Conservation (phyloP, 1,140 invertebrate genomes). For the Lethrus apterus region DNA sequence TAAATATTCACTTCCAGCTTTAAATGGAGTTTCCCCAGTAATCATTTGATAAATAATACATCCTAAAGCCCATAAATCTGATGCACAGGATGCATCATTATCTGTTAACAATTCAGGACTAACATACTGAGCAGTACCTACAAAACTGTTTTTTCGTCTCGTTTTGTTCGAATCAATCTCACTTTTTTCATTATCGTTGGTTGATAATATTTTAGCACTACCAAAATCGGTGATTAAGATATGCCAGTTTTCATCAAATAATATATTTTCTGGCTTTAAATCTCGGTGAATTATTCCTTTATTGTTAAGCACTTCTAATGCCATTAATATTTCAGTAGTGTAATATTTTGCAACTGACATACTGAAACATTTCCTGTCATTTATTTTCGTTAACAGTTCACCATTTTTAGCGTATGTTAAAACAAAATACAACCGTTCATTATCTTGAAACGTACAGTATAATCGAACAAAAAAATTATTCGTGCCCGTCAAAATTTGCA, state of each 20-base stretch:
- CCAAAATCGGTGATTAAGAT: slow-evolving; percentile 97
- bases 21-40: slow-evolving; percentile 85
- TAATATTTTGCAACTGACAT: slow-evolving; percentile 87
- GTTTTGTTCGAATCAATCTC: slow-evolving; percentile 40
- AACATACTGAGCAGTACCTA: slow-evolving; percentile 98
- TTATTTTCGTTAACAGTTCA: slow-evolving; percentile 86
- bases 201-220: slow-evolving; percentile 77
- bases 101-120: slow-evolving; percentile 90
- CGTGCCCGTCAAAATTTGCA: slow-evolving; percentile 65
- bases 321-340: slow-evolving; percentile 84
- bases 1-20: slow-evolving; percentile 87
- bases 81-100: slow-evolving; percentile 68
- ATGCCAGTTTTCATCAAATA: slow-evolving; percentile 91
- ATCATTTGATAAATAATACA: slow-evolving; percentile 98
- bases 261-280: slow-evolving; percentile 84
- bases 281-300: slow-evolving; percentile 90
- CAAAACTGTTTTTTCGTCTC: slow-evolving; percentile 77
- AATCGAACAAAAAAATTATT: slow-evolving; percentile 86
- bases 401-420: slow-evolving; percentile 92
- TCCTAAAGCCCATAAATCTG: slow-evolving; percentile 96
- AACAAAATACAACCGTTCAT: slow-evolving; percentile 90
- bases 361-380: slow-evolving; percentile 86
- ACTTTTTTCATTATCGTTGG: slow-evolving; percentile 25
- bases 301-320: slow-evolving; percentile 86
- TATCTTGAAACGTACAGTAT: slow-evolving; percentile 95